A percentile compares a stretch with the other conserved stretches of the same genome.
Conservation (phyloP, 2,888 invertebrate species). For the Schrankia costaestrigalis region DNA sequence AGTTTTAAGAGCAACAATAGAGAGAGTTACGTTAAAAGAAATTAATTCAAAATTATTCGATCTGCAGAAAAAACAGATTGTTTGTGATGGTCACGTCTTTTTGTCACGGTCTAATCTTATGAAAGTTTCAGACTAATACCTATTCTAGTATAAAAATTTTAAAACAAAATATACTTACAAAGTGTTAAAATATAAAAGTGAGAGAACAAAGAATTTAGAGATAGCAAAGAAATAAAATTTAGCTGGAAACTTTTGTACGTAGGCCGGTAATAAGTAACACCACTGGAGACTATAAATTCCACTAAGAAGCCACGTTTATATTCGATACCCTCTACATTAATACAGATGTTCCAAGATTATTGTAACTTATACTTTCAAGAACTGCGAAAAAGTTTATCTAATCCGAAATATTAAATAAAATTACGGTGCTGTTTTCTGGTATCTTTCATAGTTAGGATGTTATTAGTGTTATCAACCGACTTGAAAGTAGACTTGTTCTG, state of each 20-base stretch:
- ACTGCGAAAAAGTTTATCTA: constrained; percentile 20
- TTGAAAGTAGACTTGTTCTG: too few relatives aligned
- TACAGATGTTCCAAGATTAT: constrained; percentile 55
- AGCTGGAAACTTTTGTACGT: constrained; percentile 42
- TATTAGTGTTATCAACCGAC: not conserved
- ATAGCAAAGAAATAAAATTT: constrained; percentile 43
- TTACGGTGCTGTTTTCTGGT: not conserved
- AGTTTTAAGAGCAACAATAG: too few relatives aligned
- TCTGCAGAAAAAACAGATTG: too few relatives aligned
- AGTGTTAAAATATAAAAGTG: constrained; percentile 26
- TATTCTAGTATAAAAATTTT: too few relatives aligned
- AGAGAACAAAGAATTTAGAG: constrained; percentile 42
- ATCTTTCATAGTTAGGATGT: not conserved
- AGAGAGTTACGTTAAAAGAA: too few relatives aligned
- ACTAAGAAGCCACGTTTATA: constrained; percentile 51
- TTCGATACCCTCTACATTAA: constrained; percentile 51
- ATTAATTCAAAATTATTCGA: too few relatives aligned
- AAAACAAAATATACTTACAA: constrained; percentile 31
- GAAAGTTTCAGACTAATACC: too few relatives aligned
- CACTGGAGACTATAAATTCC: constrained; percentile 49
- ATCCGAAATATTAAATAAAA: constrained; percentile 15
- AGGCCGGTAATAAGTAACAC: constrained; percentile 51
- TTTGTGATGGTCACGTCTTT: too few relatives aligned
- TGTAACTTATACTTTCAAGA: constrained; percentile 37
- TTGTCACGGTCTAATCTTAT: too few relatives aligned